A percentile compares a stretch with the other conserved stretches of the same genome.
Conservation (phyloP, 2,888 invertebrate species). For the Rapana venosa region DNA sequence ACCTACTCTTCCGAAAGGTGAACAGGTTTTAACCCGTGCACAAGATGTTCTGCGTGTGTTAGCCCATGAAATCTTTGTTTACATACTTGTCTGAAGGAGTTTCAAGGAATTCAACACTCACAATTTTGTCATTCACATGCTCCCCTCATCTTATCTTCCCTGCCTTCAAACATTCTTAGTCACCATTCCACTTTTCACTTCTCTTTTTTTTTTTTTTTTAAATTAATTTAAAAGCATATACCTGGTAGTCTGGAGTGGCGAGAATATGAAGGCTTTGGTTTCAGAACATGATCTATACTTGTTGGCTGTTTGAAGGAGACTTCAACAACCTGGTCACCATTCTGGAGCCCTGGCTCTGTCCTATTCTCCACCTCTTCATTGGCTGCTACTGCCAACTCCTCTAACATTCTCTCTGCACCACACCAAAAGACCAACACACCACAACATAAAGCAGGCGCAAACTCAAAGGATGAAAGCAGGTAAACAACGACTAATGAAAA, state of each 20-base stretch:
- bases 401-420: conserved; percentile 34
- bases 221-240: background rate
- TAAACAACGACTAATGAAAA: background rate
- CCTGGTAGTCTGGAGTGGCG: background rate
- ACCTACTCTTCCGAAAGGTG: too few species aligned
- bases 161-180: too few species aligned
- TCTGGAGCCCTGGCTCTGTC: background rate
- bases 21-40: too few species aligned
- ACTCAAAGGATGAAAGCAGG: background rate
- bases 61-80: too few species aligned
- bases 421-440: conserved; percentile 19
- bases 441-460: background rate
- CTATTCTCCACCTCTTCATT: background rate
- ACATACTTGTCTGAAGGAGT: too few species aligned
- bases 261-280: background rate
- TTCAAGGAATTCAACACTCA: too few species aligned
- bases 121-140: too few species aligned
- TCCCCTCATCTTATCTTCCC: too few species aligned
- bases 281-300: background rate
- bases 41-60: too few species aligned
- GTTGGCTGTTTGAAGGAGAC: background rate
- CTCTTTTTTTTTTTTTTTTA: too few species aligned
- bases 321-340: background rate
- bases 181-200: background rate
- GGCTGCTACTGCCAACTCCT: background rate